Evolutionary conservation across 2,797 vertebrate species (phyloP), one percentile per base, ranked within the genome.

Genomic region (Zenarchopterus dispar): DNA sequence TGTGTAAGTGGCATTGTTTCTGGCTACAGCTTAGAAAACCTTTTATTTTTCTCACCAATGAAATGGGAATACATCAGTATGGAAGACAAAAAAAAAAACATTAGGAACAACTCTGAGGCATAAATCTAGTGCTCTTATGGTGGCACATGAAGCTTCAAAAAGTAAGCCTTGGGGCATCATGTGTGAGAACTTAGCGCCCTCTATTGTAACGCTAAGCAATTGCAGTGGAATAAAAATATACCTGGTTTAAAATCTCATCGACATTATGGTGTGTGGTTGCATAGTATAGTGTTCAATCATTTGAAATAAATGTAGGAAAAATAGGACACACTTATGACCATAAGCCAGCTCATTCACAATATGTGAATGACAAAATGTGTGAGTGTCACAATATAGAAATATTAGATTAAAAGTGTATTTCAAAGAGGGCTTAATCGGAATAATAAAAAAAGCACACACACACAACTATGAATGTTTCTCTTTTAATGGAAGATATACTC

Each of bases 151-250:
- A 71, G 51, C 39, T 67, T 68, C 8, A 48, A 54, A 53, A 21
- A 23, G 6, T 6, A 16, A 58, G 22, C 51, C 55, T 23, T 15
- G 1, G 13, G 31, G 47, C 13, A 46, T 5, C 16, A 42, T 65
- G 72, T 16, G 26, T 78, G 55, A 62, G 47, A 73, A 53, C 67
- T 47, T 62, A 73, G 68, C 43, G 44, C 85, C 90, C 77, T 85
- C 91, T 91, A 67, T 65, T 84, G 91, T 63, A 13, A 8, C 1
- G 39, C 52, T 19, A 23, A 33, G 49, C 39, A 55, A 78, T 19
- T 62, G 54, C 18, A 4, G 6, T 6, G 1, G 36, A 23, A 58
- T 39, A 2, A 43, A 21, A 59, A 52, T 16, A 8, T 24, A 16
- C 0, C 7, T 17, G 42, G 1, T 46, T 45, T 19, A 45, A 45